These are phyloP conservation scores for Nerophis ophidion DNA, from an alignment of 2,113 vertebrate species.

Conservation along the genomic window DNA sequence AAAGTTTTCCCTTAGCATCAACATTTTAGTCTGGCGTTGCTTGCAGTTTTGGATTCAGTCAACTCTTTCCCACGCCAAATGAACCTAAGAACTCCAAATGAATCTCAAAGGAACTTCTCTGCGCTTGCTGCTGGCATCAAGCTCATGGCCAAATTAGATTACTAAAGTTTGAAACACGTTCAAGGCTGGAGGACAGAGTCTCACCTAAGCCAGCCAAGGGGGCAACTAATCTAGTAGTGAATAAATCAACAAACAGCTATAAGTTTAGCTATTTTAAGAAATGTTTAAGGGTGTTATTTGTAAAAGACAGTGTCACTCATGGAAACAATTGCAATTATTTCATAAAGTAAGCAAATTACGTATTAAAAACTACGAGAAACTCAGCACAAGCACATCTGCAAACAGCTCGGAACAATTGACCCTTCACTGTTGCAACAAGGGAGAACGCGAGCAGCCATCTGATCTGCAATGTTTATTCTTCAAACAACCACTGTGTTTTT, in stretches of 20 bases:
- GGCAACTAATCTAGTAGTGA: neutral
- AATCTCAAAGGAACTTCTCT: constrained; percentile 26
- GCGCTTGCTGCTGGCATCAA: constrained; percentile 23
- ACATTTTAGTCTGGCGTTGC: constrained; percentile 17
- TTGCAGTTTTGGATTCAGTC: constrained; percentile 27
- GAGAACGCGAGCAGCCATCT: too few relatives aligned
- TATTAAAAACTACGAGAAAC: too few relatives aligned
- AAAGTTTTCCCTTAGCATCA: constrained; percentile 19
- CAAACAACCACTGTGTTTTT: neutral
- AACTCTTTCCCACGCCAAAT: constrained; percentile 26
- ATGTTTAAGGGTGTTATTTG: too few relatives aligned
- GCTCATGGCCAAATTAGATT: constrained; percentile 32
- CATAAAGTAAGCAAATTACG: too few relatives aligned
- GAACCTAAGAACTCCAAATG: constrained; percentile 12
- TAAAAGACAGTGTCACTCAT: too few relatives aligned
- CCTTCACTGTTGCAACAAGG: too few relatives aligned
- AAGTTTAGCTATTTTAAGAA: too few relatives aligned
- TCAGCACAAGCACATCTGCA: too few relatives aligned
- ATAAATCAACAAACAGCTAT: too few relatives aligned
- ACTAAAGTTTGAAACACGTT: constrained; percentile 25
- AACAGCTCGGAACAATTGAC: too few relatives aligned
- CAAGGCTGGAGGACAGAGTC: constrained; percentile 17
- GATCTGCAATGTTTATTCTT: too few relatives aligned
- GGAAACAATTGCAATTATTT: too few relatives aligned
- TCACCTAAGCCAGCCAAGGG: constrained; percentile 15